Evolutionary conservation across 2,888 invertebrate species (phyloP), one percentile per base, ranked within the genome.

Genomic region (Ormyrus labotus): DNA sequence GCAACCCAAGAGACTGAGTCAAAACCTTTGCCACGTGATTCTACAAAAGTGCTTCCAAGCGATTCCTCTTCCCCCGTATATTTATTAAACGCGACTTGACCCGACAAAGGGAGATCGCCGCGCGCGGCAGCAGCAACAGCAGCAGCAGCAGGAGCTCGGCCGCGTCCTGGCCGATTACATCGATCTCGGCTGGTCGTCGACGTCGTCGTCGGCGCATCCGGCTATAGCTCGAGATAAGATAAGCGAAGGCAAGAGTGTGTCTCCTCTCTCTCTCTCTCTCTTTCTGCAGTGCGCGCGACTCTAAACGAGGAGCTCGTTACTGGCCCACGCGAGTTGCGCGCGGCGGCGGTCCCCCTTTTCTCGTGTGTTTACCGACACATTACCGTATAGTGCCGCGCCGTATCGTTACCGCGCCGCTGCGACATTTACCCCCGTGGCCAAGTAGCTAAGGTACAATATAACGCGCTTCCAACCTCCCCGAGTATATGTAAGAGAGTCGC

Each of bases 281-380:
- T 60, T 7, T 34, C 63, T 63, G 34, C 34, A 34, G 34, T 63
- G 63, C 47, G 63, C 34, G 34, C 34, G 34, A 34, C 34, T 34
- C 34, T 34, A 34, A 34, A 34, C 34, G 34, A 34, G 34, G 34
- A 34, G 34, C 34, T 34, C 34, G 63, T 9, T 11, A 71, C 71
- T 58, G 58, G 47, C 57, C 47, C 47, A 69, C 45, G 11, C n/a
- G 45, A 5, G 45, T 8, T 47, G 34, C 19, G 69, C 50, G 51
- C 10, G n/a, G 48, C 19, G 77, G 79, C 75, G 76, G 81, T 81
- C 34, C 34, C 34, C 34, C 34, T 34, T 34, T 34, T 34, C 34
- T 34, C 34, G 83, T 83, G 82, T 81, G 81, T 81, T 85, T 85
- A 84, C 84, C 84, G 85, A 83, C 84, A 83, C 84, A 84, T 84